These are phyloP conservation scores for Meteorus sp. DNA, from an alignment of 1,140 invertebrate genomes.

Conservation along the genomic window DNA sequence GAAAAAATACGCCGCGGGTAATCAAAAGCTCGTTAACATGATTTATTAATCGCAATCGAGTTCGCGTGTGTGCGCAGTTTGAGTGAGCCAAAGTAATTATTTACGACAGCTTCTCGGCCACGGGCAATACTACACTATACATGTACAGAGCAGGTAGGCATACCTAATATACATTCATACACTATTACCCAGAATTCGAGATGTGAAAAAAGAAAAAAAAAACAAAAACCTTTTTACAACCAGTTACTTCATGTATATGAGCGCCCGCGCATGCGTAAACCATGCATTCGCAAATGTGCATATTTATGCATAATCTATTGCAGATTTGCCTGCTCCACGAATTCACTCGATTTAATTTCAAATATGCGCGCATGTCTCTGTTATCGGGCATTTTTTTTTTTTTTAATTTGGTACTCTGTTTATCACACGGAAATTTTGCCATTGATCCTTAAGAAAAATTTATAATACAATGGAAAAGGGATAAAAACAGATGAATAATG, in stretches of 20 bases:
- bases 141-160: too few species aligned
- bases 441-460: background rate
- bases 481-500: background rate
- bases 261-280: background rate
- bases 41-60: constrained; percentile 45
- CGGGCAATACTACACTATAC: too few species aligned
- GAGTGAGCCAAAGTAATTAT: constrained; percentile 17
- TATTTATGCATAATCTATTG: too few species aligned
- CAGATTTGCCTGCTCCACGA: too few species aligned
- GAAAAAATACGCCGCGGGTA: constrained; percentile 37
- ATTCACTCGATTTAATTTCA: constrained; percentile 2
- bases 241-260: background rate
- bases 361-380: too few species aligned
- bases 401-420: too few species aligned
- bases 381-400: too few species aligned
- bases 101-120: constrained; percentile 5
- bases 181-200: too few species aligned
- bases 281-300: background rate
- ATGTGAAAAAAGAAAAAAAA: too few species aligned
- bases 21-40: constrained; percentile 54
- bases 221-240: background rate
- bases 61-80: constrained; percentile 29
- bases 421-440: background rate
- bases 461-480: too few species aligned
- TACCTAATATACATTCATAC: too few species aligned